A percentile compares a stretch with the other conserved stretches of the same genome.
phyloP scores from a whole-genome alignment of 2,888 invertebrate genomes.

The Hylaea fasciaria region DNA sequence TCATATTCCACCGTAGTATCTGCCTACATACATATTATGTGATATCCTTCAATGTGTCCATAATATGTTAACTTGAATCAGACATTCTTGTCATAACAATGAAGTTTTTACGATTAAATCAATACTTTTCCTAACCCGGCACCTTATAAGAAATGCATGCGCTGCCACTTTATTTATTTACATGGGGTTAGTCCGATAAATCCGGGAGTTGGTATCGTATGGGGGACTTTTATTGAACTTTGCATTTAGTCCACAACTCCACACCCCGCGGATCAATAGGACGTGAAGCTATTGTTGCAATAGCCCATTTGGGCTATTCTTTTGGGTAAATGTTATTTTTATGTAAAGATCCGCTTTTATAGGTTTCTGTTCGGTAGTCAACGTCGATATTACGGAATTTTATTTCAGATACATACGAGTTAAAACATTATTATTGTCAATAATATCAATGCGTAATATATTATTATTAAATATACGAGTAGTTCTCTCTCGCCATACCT shows the following conservation, averaged over 20 bases:
- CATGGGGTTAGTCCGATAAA: conserved; percentile 83
- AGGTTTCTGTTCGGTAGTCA: neutral
- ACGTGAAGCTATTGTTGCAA: conserved; percentile 61
- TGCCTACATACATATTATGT: too few relatives aligned
- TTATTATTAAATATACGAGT: too few relatives aligned
- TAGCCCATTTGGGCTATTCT: conserved; percentile 36
- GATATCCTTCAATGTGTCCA: too few relatives aligned
- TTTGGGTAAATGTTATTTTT: conserved; percentile 18
- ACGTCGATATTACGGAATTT: too few relatives aligned
- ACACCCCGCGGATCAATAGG: conserved; percentile 77
- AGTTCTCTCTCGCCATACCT: too few relatives aligned
- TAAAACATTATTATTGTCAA: too few relatives aligned
- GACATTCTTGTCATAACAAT: conserved; percentile 54
- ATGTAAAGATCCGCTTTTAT: conserved; percentile 15
- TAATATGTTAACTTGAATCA: neutral
- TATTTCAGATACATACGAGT: too few relatives aligned
- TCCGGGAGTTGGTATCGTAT: conserved; percentile 75
- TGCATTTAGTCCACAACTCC: conserved; percentile 80
- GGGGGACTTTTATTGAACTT: conserved; percentile 83
- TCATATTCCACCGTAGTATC: too few relatives aligned
- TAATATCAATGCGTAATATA: too few relatives aligned
- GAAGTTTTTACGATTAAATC: conserved; percentile 58
- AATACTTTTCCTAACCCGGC: conserved; percentile 71
- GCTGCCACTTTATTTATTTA: conserved; percentile 81
- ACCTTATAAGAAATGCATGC: conserved; percentile 82